Conservation (phyloP, 2,888 invertebrate species). For the Sussaba pulchella region DNA sequence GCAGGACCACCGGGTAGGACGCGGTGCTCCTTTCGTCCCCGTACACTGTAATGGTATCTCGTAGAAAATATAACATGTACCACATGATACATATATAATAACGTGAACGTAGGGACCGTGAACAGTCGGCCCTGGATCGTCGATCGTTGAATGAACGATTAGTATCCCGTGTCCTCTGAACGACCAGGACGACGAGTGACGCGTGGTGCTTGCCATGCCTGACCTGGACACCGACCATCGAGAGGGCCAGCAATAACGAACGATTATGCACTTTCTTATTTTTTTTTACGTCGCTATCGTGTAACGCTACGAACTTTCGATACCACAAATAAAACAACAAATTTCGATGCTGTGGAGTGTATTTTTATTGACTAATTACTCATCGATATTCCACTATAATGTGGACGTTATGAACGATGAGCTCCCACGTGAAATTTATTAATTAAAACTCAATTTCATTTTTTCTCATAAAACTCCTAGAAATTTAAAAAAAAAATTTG, state of each 20-base stretch:
- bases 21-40: conserved; percentile 56
- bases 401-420: no score
- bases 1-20: conserved; percentile 81
- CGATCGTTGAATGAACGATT: conserved; percentile 82
- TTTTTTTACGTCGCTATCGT: not conserved
- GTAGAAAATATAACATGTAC: conserved; percentile 74
- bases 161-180: conserved; percentile 82
- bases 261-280: not conserved
- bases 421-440: no score
- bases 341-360: no score
- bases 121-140: conserved; percentile 74
- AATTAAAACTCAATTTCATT: not conserved
- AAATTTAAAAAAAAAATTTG: no score
- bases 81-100: conserved; percentile 48
- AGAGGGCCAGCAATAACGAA: not conserved
- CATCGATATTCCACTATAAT: no score
- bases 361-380: no score
- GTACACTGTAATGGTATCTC: conserved; percentile 82
- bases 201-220: conserved; percentile 53
- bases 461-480: no score
- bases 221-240: conserved; percentile 15
- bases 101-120: conserved; percentile 36
- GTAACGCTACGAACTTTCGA: conserved; percentile 4
- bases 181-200: conserved; percentile 72
- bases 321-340: no score